Evolutionary conservation across 2,888 invertebrate genomes (phyloP).

Genomic region (Phytoseiulus persimilis): DNA sequence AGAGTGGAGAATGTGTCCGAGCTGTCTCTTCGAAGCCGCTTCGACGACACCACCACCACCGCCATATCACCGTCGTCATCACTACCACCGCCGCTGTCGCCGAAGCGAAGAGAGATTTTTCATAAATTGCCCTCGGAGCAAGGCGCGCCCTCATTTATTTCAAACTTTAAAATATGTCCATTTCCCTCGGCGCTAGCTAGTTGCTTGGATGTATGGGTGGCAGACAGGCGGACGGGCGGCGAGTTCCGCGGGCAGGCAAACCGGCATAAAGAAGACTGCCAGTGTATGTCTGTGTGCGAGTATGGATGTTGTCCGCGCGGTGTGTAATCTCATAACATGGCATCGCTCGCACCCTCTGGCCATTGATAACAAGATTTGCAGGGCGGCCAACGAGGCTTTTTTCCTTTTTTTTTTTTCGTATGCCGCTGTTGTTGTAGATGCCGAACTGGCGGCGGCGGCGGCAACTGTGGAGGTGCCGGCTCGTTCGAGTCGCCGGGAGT

Average conservation of each 20-base stretch:
- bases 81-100: neutral
- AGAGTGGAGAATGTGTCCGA: neutral
- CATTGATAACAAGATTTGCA: conserved; percentile 38
- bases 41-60: neutral
- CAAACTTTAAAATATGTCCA: conserved; percentile 38
- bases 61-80: neutral
- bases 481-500: neutral
- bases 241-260: neutral
- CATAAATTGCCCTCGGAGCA: neutral
- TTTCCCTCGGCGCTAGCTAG: conserved; percentile 22
- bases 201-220: neutral
- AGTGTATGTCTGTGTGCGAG: neutral
- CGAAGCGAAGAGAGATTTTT: neutral
- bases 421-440: neutral
- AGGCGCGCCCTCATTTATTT: conserved; percentile 31
- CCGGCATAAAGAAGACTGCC: neutral
- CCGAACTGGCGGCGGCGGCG: neutral
- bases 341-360: conserved; percentile 28
- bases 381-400: conserved; percentile 5
- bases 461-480: neutral
- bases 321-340: neutral
- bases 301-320: neutral
- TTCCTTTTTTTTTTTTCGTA: neutral
- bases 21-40: neutral
- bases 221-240: neutral